These are phyloP conservation scores for Yponomeuta plumbellus DNA, from an alignment of 2,888 invertebrate genomes.

Conservation along the genomic window DNA sequence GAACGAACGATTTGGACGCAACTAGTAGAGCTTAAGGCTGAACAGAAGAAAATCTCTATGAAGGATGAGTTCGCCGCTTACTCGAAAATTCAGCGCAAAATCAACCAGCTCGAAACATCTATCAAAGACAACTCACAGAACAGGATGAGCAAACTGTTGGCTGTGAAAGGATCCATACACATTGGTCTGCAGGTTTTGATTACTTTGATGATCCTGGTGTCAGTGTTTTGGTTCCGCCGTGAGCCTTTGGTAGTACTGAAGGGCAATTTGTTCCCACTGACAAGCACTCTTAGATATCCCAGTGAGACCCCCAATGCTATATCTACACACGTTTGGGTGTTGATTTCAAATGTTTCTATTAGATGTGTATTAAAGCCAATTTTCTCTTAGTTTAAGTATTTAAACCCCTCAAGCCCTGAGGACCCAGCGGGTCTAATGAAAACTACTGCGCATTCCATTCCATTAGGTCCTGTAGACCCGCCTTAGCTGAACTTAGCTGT, in stretches of 20 bases:
- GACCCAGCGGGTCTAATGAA: too few relatives aligned
- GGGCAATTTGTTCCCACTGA: conserved; percentile 58
- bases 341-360: conserved; percentile 63
- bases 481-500: too few relatives aligned
- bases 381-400: conserved; percentile 29
- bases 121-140: conserved; percentile 58
- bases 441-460: too few relatives aligned
- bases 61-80: conserved; percentile 78
- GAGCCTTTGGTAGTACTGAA: conserved; percentile 62
- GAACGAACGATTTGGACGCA: conserved; percentile 59
- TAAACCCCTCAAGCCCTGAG: too few relatives aligned
- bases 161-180: conserved; percentile 56
- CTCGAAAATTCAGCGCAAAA: conserved; percentile 76
- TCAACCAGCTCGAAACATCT: conserved; percentile 69
- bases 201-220: conserved; percentile 46
- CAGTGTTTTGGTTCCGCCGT: conserved; percentile 60
- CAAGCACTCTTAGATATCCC: conserved; percentile 57
- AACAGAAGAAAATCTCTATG: conserved; percentile 71
- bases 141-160: conserved; percentile 53
- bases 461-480: too few relatives aligned
- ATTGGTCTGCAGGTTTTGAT: conserved; percentile 50
- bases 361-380: conserved; percentile 59
- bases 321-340: conserved; percentile 65
- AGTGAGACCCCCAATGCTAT: conserved; percentile 61
- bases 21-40: conserved; percentile 55